Evolutionary conservation across 2,888 invertebrate species (phyloP).

Genomic region (Sussaba pulchella): DNA sequence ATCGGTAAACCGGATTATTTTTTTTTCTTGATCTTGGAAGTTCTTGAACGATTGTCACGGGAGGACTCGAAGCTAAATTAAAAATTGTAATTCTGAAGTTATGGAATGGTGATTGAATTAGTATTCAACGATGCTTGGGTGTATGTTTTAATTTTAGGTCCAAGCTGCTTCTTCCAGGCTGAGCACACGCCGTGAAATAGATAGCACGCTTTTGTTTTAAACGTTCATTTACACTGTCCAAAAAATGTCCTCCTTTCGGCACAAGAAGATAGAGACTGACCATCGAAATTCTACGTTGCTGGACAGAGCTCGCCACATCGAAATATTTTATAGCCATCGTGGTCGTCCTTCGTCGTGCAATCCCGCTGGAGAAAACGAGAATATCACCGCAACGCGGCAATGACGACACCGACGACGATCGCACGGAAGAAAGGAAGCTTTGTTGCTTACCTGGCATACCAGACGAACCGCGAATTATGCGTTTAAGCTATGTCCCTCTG

Average conservation of each 20-base stretch:
- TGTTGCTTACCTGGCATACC: constrained; percentile 26
- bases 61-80: too few relatives aligned
- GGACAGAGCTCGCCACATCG: constrained; percentile 11
- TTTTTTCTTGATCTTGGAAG: too few relatives aligned
- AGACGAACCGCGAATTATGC: constrained; percentile 53
- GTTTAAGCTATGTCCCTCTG: constrained; percentile 73
- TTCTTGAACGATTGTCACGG: too few relatives aligned
- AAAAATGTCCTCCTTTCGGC: too few relatives aligned
- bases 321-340: background rate
- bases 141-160: too few relatives aligned
- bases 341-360: background rate
- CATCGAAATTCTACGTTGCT: background rate
- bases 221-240: too few relatives aligned
- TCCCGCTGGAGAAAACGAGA: background rate
- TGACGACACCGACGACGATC: constrained; percentile 3
- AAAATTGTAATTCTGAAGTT: too few relatives aligned
- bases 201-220: too few relatives aligned
- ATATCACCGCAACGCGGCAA: constrained; percentile 8
- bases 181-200: too few relatives aligned
- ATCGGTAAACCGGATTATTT: constrained; percentile 31
- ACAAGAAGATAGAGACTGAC: background rate
- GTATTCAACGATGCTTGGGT: too few relatives aligned
- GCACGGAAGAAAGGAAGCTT: constrained; percentile 16
- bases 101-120: too few relatives aligned
- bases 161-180: too few relatives aligned